Percentiles rank a stretch among this genome's conserved stretches.
These are phyloP conservation scores for Tapirus indicus DNA, from an alignment of 2,797 vertebrate genomes.

Conservation along the genomic window DNA sequence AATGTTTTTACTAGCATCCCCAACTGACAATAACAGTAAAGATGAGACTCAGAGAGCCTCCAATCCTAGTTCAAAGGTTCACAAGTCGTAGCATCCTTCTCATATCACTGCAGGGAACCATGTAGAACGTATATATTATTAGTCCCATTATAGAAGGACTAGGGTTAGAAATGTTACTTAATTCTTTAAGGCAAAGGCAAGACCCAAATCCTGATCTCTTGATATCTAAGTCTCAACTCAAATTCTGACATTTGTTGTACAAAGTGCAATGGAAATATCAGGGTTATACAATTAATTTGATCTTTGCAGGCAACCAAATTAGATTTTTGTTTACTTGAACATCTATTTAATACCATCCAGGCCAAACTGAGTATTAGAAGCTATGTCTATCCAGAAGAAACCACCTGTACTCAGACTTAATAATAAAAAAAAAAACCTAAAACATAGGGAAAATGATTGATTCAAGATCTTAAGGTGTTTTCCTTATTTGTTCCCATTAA, in stretches of 20 bases:
- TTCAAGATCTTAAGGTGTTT: background rate
- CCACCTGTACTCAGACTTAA: background rate
- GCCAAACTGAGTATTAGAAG: background rate
- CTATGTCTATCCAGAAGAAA: background rate
- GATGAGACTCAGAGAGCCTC: background rate
- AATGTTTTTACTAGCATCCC: background rate
- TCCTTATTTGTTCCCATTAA: background rate
- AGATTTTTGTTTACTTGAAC: background rate
- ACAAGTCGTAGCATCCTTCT: background rate
- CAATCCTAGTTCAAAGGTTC: background rate
- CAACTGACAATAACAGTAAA: background rate
- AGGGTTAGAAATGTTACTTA: background rate
- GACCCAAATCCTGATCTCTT: background rate
- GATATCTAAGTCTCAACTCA: background rate
- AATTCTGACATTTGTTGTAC: background rate
- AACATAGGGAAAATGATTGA: background rate
- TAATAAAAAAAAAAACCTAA: background rate
- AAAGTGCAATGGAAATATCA: background rate
- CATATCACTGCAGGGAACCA: background rate
- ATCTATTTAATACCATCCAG: background rate
- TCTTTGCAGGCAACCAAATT: conserved; percentile 28
- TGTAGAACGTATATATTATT: background rate
- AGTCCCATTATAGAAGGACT: background rate
- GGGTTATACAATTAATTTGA: background rate
- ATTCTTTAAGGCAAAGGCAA: conserved; percentile 20